A percentile compares a stretch with the other conserved stretches of the same genome.
Conservation (phyloP, 2,888 invertebrate species). For the Lysandra bellargus region DNA sequence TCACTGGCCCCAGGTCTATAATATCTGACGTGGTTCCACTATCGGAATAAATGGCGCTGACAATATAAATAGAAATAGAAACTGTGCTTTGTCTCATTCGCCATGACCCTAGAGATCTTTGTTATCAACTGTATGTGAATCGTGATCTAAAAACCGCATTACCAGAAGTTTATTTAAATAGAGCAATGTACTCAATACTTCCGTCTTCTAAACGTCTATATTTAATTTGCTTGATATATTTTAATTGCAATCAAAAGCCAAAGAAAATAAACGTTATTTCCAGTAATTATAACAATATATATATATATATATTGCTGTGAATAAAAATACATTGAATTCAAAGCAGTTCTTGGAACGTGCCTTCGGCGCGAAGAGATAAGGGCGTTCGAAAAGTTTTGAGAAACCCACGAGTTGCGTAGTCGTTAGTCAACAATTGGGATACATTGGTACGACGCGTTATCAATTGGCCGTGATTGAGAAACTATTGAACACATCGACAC, state of each 20-base stretch:
- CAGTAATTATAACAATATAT: not conserved
- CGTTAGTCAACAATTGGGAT: slow-evolving; percentile 39
- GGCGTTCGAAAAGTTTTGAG: slow-evolving; percentile 36
- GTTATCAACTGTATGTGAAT: not conserved
- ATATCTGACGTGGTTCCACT: not conserved
- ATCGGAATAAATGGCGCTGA: slow-evolving; percentile 10
- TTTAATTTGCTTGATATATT: not conserved
- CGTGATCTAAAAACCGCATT: not conserved
- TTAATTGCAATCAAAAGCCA: not conserved
- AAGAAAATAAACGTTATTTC: not conserved
- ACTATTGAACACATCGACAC: slow-evolving; percentile 49
- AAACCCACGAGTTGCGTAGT: slow-evolving; percentile 1
- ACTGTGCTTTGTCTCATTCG: not conserved
- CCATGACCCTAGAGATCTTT: not conserved
- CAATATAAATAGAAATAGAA: not conserved
- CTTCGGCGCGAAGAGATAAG: not conserved
- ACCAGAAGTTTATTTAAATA: not conserved
- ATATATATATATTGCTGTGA: not conserved
- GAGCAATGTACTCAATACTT: not conserved
- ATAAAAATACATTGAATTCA: not conserved
- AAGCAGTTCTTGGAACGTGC: slow-evolving; percentile 27
- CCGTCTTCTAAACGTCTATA: not conserved
- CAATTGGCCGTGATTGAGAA: slow-evolving; percentile 69
- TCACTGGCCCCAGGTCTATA: no score
- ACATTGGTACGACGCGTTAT: slow-evolving; percentile 49